These are phyloP conservation scores for Rhipidura dahli DNA, from an alignment of 2,113 vertebrate species.

Conservation along the genomic window DNA sequence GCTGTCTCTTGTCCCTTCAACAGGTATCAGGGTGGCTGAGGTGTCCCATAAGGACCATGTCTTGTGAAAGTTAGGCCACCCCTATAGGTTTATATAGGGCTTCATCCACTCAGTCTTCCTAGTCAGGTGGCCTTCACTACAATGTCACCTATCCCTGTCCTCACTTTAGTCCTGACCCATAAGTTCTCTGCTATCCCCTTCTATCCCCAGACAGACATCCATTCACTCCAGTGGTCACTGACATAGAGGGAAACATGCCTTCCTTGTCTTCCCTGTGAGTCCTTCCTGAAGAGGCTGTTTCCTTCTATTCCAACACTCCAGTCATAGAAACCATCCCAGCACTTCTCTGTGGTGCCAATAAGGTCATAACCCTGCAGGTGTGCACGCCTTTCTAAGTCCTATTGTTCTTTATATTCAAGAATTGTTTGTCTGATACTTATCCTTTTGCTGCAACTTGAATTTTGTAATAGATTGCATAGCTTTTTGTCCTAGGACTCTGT, in stretches of 20 bases:
- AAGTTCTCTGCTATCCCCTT: background rate
- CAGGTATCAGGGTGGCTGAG: background rate
- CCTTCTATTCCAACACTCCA: background rate
- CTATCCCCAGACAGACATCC: background rate
- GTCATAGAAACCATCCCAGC: background rate
- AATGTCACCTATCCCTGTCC: background rate
- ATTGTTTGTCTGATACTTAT: background rate
- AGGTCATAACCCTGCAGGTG: background rate
- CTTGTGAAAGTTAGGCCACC: background rate
- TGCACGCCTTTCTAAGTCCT: background rate
- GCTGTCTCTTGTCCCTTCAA: background rate
- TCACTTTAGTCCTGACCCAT: background rate
- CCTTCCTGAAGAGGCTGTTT: background rate
- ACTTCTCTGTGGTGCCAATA: background rate
- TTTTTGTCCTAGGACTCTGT: background rate
- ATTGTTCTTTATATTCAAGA: background rate
- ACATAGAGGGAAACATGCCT: accelerated
- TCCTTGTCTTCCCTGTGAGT: background rate
- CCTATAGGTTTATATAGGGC: background rate
- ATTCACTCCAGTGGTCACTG: too few relatives aligned
- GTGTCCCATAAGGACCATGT: background rate
- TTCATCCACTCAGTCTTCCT: background rate
- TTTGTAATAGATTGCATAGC: background rate
- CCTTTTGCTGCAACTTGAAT: background rate
- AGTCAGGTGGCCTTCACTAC: accelerated